Conservation (phyloP, 2,797 vertebrate species). For the Clarias fuscus region DNA sequence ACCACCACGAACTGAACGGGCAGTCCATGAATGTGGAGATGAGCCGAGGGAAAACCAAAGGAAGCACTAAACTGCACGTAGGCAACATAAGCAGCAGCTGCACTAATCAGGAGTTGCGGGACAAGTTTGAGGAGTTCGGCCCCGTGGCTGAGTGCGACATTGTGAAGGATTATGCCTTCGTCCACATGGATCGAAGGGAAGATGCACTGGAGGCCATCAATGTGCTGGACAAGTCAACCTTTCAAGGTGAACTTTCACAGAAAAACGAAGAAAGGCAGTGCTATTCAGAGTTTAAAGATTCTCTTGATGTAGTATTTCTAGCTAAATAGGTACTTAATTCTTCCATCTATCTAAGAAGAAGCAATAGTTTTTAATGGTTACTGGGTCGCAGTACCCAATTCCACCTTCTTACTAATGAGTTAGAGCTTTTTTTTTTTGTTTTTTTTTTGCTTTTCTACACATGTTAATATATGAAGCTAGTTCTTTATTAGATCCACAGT, state of each 20-base stretch:
- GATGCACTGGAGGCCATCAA: conserved; percentile 90
- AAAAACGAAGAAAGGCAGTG: conserved; percentile 48
- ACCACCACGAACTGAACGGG: conserved; percentile 86
- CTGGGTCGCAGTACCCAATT: background rate
- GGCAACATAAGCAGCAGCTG: conserved; percentile 83
- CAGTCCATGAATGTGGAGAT: conserved; percentile 92
- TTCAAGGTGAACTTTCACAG: conserved; percentile 84
- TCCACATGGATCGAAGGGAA: conserved; percentile 92
- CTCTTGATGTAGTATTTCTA: conserved; percentile 13
- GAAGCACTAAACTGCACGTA: conserved; percentile 92
- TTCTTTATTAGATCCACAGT: background rate
- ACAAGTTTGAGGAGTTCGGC: conserved; percentile 89
- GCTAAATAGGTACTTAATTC: background rate
- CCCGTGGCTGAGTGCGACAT: conserved; percentile 92
- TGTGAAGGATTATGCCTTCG: conserved; percentile 94
- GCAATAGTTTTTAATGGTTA: background rate
- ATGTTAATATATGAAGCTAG: background rate
- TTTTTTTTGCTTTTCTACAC: background rate
- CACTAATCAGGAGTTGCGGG: conserved; percentile 80
- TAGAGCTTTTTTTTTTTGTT: background rate
- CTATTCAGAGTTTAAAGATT: conserved; percentile 23
- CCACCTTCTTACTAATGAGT: background rate
- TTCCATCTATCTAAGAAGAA: conserved; percentile 5
- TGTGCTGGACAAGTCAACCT: conserved; percentile 87
- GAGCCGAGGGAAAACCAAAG: conserved; percentile 88